phyloP scores from a whole-genome alignment of 2,113 vertebrate genomes.

The Pterocles burchelli region DNA sequence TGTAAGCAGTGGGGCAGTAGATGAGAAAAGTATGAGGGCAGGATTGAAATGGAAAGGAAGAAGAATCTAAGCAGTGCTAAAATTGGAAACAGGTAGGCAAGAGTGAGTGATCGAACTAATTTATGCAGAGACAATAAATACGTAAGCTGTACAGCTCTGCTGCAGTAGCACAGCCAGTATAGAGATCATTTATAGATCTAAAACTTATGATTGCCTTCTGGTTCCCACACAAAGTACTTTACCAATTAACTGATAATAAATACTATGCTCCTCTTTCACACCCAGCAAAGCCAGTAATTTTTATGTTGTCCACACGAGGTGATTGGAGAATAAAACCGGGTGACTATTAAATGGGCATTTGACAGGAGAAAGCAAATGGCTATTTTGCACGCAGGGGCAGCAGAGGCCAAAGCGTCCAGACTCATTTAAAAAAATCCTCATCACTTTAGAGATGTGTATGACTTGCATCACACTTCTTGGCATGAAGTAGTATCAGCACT shows the following conservation, averaged over 20 bases:
- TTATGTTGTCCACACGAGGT: not conserved
- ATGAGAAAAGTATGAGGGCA: not conserved
- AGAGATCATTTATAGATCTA: not conserved
- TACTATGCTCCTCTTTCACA: not conserved
- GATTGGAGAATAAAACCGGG: not conserved
- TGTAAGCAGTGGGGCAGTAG: not conserved
- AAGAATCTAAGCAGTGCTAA: not conserved
- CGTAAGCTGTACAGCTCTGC: not conserved
- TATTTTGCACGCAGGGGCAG: not conserved
- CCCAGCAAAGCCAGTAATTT: not conserved
- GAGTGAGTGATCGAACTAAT: not conserved
- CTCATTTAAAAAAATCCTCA: not conserved
- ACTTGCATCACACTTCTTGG: not conserved
- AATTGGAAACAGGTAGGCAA: not conserved
- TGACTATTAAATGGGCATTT: not conserved
- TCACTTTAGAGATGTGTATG: fast-evolving
- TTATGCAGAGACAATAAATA: not conserved
- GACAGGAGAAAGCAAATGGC: not conserved
- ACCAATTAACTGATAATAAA: not conserved
- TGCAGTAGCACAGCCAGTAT: not conserved
- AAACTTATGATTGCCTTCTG: not conserved
- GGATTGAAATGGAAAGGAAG: not conserved
- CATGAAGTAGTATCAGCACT: not conserved
- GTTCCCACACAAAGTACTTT: not conserved
- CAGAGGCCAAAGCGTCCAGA: not conserved